These are phyloP conservation scores for Falco peregrinus DNA, from an alignment of 2,797 vertebrate genomes.

Conservation along the genomic window DNA sequence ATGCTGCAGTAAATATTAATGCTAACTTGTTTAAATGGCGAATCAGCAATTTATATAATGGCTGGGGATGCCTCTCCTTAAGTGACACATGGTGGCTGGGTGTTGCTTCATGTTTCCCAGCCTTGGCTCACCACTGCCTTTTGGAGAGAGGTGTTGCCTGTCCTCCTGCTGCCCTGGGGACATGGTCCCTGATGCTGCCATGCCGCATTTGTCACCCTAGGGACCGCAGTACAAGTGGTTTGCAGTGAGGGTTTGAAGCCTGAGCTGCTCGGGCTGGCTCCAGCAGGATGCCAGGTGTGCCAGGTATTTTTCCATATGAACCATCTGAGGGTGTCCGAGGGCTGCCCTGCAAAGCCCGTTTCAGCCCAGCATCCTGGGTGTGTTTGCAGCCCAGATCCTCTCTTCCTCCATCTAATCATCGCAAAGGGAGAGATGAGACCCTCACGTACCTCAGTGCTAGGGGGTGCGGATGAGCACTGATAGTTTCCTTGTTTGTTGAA, in stretches of 20 bases:
- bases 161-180: neutral
- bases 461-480: neutral
- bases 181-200: fast-evolving
- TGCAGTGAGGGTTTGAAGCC: neutral
- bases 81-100: neutral
- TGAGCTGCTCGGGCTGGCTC: neutral
- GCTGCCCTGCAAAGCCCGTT: neutral
- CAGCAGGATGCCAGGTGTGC: neutral
- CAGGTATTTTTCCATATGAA: fast-evolving
- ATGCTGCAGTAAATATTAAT: constrained; percentile 75
- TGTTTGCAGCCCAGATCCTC: neutral
- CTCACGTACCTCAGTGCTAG: fast-evolving
- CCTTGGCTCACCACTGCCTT: neutral
- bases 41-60: constrained; percentile 48
- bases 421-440: neutral
- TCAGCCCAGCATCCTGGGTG: fast-evolving
- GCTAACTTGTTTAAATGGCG: constrained; percentile 51
- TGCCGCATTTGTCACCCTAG: fast-evolving
- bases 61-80: constrained; percentile 51
- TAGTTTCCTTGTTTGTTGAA: neutral
- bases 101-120: neutral
- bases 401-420: neutral
- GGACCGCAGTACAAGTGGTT: neutral
- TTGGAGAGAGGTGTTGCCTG: neutral
- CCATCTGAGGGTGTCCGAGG: fast-evolving